Evolutionary conservation across 2,797 vertebrate species (phyloP), one percentile per base, ranked within the genome.

Genomic region (Sphaeramia orbicularis): DNA sequence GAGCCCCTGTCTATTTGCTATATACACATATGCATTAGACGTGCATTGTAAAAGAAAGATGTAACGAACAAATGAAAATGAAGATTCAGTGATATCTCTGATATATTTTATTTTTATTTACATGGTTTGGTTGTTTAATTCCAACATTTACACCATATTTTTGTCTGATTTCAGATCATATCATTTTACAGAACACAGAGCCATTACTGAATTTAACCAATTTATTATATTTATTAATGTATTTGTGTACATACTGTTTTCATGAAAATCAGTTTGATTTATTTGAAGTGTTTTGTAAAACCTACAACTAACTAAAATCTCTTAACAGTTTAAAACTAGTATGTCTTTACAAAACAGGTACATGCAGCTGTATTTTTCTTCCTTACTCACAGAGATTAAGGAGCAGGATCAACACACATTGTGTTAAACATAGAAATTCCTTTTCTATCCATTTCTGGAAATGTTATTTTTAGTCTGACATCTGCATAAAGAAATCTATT

Each of bases 321-420:
- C 88, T 91, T 91, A 91, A 92, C 74, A 74, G 80, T 84, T 87
- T 81, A 85, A 70, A 87, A 82, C 86, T 82, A 86, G 74, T 72
- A 91, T 82, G 89, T 91, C 89, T 92, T 92, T 80, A 91, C 83
- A 76, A 73, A 89, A 69, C 78, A 80, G 71, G 71, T 65, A 65
- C 65, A 87, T 52, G 82, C 84, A 84, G 78, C 87, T 85, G 67
- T 81, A 84, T 76, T 60, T 42, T 49, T 45, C 13, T 63, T 48
- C 70, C 72, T 86, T 82, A 64, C 63, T 73, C 35, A 40, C 44
- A 66, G 70, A 81, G 74, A 78, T 40, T 56, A 79, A 86, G 75
- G 62, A 78, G 69, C 76, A 74, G 70, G 61, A 76, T 83, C 72
- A 76, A 86, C 78, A 81, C 85, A 75, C 84, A 72, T 74, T 83